Conservation (phyloP, 2,113 vertebrate species). For the Choloepus hoffmanni region DNA sequence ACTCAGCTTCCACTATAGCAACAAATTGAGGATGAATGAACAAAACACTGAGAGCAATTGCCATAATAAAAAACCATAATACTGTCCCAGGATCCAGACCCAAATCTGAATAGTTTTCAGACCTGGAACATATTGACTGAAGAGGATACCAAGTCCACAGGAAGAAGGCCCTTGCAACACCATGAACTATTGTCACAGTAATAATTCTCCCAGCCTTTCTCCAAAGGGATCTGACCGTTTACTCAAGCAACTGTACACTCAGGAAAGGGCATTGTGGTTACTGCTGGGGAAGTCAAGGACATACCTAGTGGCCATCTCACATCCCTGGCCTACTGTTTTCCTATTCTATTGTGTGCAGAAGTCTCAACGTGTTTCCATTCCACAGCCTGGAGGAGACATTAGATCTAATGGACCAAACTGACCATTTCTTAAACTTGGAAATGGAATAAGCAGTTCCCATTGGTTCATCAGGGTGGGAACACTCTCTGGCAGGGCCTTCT, state of each 20-base stretch:
- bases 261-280: background rate
- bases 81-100: background rate
- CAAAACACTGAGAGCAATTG: background rate
- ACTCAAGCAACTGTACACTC: background rate
- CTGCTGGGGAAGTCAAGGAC: no score
- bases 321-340: no score
- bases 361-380: no score
- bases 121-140: background rate
- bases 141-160: background rate
- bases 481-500: no score
- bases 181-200: background rate
- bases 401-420: no score
- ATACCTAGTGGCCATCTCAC: no score
- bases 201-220: background rate
- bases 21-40: conserved; percentile 1
- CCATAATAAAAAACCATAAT: background rate
- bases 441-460: no score
- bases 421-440: no score
- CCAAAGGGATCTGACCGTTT: background rate
- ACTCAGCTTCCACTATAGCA: background rate
- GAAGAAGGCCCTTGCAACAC: background rate
- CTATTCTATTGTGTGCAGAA: no score
- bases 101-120: background rate
- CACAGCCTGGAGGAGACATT: no score
- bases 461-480: no score